phyloP scores from a whole-genome alignment of 2,888 invertebrate genomes.

The Morpho helenor region DNA sequence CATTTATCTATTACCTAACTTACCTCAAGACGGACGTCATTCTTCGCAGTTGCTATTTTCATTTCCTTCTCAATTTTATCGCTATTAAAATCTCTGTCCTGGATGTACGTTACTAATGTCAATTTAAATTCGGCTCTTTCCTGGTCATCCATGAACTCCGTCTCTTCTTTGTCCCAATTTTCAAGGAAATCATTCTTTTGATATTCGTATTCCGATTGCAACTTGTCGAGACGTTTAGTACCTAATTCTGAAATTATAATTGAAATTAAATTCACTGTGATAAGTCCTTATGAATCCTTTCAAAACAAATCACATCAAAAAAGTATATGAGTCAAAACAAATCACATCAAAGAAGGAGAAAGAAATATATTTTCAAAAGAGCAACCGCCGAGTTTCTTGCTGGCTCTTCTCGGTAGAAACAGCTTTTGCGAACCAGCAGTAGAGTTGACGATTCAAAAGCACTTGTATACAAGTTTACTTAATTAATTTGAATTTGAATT shows the following conservation, averaged over 20 bases:
- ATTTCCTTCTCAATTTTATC: slow-evolving; percentile 47
- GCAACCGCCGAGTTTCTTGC: too few species aligned
- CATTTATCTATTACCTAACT: neutral
- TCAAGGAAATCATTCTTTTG: slow-evolving; percentile 77
- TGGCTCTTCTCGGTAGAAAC: too few species aligned
- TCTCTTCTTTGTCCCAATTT: slow-evolving; percentile 76
- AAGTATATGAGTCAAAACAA: too few species aligned
- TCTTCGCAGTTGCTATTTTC: slow-evolving; percentile 55
- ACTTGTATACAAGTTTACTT: too few species aligned
- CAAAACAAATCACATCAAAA: too few species aligned
- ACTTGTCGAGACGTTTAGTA: slow-evolving; percentile 73
- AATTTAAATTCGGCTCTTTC: slow-evolving; percentile 78
- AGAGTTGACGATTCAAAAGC: too few species aligned
- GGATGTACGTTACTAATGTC: slow-evolving; percentile 78
- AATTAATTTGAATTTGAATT: too few species aligned
- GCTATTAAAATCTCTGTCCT: slow-evolving; percentile 62
- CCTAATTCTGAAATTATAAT: slow-evolving; percentile 69
- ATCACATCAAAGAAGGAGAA: too few species aligned
- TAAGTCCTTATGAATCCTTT: neutral
- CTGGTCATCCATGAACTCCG: slow-evolving; percentile 68
- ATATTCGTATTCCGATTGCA: slow-evolving; percentile 75
- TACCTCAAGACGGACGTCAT: slow-evolving; percentile 67
- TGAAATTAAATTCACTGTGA: too few species aligned
- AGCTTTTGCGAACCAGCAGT: too few species aligned
- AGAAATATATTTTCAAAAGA: too few species aligned